Evolutionary conservation across 2,113 vertebrate genomes (phyloP), one percentile per base, ranked within the genome.

Genomic region (Rhea americana): DNA sequence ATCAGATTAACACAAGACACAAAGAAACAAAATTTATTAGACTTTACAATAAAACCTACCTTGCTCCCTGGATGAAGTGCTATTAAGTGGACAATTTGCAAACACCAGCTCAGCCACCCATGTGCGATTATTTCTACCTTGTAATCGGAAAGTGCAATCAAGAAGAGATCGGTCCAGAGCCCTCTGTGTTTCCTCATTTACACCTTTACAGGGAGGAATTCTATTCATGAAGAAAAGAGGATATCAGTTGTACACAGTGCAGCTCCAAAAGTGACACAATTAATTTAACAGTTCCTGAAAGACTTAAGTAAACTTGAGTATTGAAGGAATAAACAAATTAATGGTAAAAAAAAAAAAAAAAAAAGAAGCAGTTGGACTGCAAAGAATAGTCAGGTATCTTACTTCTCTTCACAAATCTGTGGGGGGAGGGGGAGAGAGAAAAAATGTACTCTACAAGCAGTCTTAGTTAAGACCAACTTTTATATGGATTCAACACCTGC

Each of bases 61-160:
- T 98, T 99, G 99, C 76, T 99, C 99, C 94, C 99, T 99, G 94
- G 98, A 99, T 77, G 98, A 98, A 91, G 98, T 98, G 97, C 99
- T 99, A 97, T 98, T 99, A 56, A 99, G 98, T 0, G 99, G 99
- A 93, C 99, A 99, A 96, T 99, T 99, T 93, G 99, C 98, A 97
- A 99, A 98, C 84, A 99, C 98, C 96, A 99, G 97, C 93, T 99
- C 99, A 71, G 99, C 99, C 94, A 99, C 98, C 99, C 99, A 99
- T 0, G 99, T 99, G 90, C 99, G 98, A 94, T 99, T 99, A 96
- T 99, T 99, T 96, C 99, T 98, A 93, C 99, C 99, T 98, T 99
- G 99, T 92, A 99, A 97, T 53, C 99, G 98, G 97, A 99, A 99
- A 97, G 99, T 99, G 98, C 99, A 99, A 97, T 99, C 99, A 61